Evolutionary conservation across 37 sponge, comb jelly and placozoan species (phyloP).

Genomic region (Axinella damicornis): DNA sequence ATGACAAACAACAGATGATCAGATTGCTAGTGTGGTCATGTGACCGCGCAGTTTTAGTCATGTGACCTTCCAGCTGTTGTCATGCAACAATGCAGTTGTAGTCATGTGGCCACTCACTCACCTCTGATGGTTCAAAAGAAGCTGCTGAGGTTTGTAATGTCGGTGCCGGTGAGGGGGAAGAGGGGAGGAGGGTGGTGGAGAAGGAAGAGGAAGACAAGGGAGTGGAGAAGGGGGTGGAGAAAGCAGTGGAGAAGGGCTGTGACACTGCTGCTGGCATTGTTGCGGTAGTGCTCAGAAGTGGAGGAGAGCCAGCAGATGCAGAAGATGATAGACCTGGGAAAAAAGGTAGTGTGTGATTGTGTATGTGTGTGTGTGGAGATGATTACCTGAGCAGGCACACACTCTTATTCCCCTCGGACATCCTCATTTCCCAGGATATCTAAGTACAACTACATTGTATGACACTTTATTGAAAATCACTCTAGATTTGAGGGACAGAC

Average conservation of each 20-base stretch:
- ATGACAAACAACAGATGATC: too few species aligned
- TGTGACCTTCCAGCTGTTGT: too few species aligned
- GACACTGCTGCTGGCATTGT: neutral
- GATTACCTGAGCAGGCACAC: neutral
- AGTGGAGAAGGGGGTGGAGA: slow-evolving; percentile 23
- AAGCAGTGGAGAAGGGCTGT: slow-evolving; percentile 2
- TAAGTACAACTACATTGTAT: too few species aligned
- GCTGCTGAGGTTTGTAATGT: neutral
- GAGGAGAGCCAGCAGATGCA: neutral
- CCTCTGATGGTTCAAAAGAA: slow-evolving; percentile 6
- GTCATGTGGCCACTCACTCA: neutral
- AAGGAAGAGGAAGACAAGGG: slow-evolving; percentile 3
- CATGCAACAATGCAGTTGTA: too few species aligned
- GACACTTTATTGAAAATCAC: too few species aligned
- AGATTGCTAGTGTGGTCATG: too few species aligned
- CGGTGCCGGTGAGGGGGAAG: slow-evolving; percentile 24
- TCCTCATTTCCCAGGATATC: too few species aligned
- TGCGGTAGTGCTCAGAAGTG: slow-evolving; percentile 7
- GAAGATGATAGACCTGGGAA: neutral
- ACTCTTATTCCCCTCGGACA: too few species aligned
- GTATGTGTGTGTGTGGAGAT: neutral
- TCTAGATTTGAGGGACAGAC: too few species aligned
- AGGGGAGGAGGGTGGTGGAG: slow-evolving; percentile 16
- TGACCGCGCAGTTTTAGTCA: too few species aligned
- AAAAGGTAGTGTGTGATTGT: too few species aligned